Evolutionary conservation across 2,113 vertebrate genomes (phyloP).

Genomic region (Psammodynastes pulverulentus): DNA sequence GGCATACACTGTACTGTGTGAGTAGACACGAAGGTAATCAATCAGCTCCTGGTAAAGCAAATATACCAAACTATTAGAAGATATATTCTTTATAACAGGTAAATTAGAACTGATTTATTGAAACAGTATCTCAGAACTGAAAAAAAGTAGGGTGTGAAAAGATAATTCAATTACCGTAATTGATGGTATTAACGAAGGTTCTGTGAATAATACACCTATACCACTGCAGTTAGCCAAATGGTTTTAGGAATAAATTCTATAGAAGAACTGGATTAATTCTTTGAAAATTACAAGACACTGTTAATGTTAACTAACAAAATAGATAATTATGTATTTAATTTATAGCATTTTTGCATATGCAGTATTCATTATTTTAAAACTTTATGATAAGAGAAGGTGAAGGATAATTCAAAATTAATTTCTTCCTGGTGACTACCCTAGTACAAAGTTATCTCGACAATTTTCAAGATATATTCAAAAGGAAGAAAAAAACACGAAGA

Average conservation of each 20-base stretch:
- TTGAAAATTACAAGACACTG: neutral
- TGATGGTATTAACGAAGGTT: neutral
- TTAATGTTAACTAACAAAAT: neutral
- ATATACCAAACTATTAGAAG: conserved; percentile 48
- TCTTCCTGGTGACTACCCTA: neutral
- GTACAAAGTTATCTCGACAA: neutral
- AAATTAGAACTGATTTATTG: neutral
- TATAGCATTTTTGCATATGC: neutral
- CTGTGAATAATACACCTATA: neutral
- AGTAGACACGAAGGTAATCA: conserved; percentile 88
- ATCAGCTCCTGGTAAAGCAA: conserved; percentile 81
- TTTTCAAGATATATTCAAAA: neutral
- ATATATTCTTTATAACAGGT: neutral
- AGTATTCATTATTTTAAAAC: neutral
- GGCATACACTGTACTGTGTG: conserved; percentile 91
- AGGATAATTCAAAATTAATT: neutral
- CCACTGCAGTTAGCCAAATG: neutral
- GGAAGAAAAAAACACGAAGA: neutral
- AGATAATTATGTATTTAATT: neutral
- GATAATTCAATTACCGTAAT: neutral
- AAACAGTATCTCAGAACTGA: neutral
- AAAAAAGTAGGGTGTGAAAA: neutral
- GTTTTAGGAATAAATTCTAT: neutral
- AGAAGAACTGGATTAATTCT: neutral
- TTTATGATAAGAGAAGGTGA: neutral